These are phyloP conservation scores for Miichthys miiuy DNA, from an alignment of 2,797 vertebrate genomes.

Conservation along the genomic window DNA sequence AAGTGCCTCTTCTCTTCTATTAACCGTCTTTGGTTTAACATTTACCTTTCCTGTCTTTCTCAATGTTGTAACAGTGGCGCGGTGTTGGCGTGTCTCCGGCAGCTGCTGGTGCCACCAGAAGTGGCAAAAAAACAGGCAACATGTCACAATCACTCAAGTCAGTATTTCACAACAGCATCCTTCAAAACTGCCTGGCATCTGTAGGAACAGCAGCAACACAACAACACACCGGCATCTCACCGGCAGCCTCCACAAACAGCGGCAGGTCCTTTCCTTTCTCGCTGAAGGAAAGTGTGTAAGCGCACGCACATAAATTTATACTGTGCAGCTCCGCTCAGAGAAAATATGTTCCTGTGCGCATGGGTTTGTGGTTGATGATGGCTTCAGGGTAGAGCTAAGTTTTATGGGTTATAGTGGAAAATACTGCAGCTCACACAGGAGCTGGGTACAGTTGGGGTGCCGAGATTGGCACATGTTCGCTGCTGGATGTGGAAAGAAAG, in stretches of 20 bases:
- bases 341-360: too few relatives aligned
- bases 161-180: background rate
- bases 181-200: background rate
- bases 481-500: background rate
- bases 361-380: background rate
- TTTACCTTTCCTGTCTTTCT: too few relatives aligned
- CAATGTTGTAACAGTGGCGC: too few relatives aligned
- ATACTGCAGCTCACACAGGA: background rate
- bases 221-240: background rate
- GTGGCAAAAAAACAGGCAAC: background rate
- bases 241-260: background rate
- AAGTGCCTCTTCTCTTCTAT: too few relatives aligned
- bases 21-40: too few relatives aligned
- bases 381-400: background rate
- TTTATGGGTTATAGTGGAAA: background rate
- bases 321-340: too few relatives aligned
- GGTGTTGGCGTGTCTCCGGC: too few relatives aligned
- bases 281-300: too few relatives aligned
- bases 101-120: too few relatives aligned
- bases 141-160: background rate
- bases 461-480: background rate
- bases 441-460: background rate
- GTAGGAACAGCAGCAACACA: background rate
- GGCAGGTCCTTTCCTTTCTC: background rate
- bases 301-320: too few relatives aligned